Percentiles rank a stretch among this genome's conserved stretches.
These are phyloP conservation scores for Galemys pyrenaicus DNA, from an alignment of 2,113 vertebrate species.

Conservation along the genomic window DNA sequence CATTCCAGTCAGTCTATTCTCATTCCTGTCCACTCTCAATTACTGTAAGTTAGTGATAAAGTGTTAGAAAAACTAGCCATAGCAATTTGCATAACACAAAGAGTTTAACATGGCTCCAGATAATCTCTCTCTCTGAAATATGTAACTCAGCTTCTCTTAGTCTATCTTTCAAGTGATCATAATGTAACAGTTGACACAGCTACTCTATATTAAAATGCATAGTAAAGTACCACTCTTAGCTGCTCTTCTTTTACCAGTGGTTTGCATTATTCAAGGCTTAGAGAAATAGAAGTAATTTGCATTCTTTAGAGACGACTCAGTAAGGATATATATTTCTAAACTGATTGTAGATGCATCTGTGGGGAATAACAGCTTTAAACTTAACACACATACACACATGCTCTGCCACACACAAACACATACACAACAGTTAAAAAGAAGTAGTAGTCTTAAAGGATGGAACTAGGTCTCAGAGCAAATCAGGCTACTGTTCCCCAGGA, in stretches of 20 bases:
- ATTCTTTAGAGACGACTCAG: conserved; percentile 23
- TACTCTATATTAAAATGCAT: neutral
- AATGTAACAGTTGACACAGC: neutral
- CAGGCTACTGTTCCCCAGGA: neutral
- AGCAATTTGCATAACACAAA: neutral
- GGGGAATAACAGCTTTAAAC: conserved; percentile 11
- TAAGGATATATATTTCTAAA: conserved; percentile 7
- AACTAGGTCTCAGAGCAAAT: neutral
- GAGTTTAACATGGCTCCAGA: neutral
- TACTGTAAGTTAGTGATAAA: conserved; percentile 24
- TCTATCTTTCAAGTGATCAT: neutral
- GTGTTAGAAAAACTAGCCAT: neutral
- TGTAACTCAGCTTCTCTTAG: neutral
- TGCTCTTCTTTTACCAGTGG: neutral
- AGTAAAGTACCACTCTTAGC: neutral
- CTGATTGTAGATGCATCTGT: neutral
- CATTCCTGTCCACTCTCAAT: neutral
- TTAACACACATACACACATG: neutral
- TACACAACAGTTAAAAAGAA: neutral
- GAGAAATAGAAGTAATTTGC: neutral
- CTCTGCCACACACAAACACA: neutral
- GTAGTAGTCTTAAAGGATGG: neutral
- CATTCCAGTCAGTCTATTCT: conserved; percentile 14
- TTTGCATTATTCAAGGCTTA: conserved; percentile 39
- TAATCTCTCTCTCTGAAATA: neutral